Percentiles rank a stretch among this genome's conserved stretches.
These are phyloP conservation scores for Ariopsis seemanni DNA, from an alignment of 2,113 vertebrate species.

Conservation along the genomic window DNA sequence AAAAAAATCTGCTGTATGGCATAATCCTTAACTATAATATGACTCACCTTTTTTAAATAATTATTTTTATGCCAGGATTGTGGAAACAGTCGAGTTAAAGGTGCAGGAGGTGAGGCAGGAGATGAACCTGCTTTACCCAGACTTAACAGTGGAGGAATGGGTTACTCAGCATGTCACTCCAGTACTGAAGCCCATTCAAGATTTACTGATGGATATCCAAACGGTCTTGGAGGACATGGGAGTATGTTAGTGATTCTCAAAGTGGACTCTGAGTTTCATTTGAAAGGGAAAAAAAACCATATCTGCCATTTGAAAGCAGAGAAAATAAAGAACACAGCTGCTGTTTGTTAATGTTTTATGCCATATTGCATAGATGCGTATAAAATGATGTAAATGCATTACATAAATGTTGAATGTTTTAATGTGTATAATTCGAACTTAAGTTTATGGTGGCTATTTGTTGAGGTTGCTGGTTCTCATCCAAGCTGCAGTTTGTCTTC, in stretches of 20 bases:
- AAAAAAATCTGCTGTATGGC: background rate
- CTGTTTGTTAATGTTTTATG: background rate
- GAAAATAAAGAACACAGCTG: background rate
- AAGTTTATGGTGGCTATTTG: background rate
- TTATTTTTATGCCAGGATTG: constrained; percentile 68
- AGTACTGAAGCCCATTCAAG: constrained; percentile 74
- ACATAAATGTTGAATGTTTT: background rate
- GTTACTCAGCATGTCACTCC: constrained; percentile 84
- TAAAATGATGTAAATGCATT: background rate
- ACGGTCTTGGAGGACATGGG: constrained; percentile 43
- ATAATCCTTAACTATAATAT: background rate
- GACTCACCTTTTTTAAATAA: background rate
- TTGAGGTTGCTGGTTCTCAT: background rate
- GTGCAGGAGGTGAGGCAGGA: constrained; percentile 74
- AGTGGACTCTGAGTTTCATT: constrained; percentile 1
- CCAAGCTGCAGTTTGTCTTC: background rate
- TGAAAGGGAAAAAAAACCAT: background rate
- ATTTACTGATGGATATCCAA: constrained; percentile 75
- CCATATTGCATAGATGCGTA: background rate
- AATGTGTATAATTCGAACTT: background rate
- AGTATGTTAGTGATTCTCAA: background rate
- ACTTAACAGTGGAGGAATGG: constrained; percentile 84
- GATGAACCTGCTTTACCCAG: constrained; percentile 78
- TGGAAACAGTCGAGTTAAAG: constrained; percentile 72
- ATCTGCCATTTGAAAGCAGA: background rate